These are phyloP conservation scores for Pelosia muscerda DNA, from an alignment of 2,888 invertebrate genomes.

Conservation along the genomic window DNA sequence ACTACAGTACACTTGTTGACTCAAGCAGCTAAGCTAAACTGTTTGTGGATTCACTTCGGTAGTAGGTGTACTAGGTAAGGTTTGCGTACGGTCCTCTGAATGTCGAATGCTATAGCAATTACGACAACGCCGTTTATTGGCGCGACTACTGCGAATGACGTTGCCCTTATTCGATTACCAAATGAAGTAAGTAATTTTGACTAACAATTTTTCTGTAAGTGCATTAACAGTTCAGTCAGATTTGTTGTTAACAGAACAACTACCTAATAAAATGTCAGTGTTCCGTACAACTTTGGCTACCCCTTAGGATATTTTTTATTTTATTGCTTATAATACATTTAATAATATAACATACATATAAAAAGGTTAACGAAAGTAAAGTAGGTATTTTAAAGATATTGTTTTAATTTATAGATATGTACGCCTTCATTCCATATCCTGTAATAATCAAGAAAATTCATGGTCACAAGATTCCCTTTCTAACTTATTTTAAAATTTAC, in stretches of 20 bases:
- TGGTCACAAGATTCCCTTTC: slow-evolving; percentile 42
- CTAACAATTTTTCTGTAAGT: too few species aligned
- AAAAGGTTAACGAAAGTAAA: neutral
- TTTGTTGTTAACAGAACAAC: too few species aligned
- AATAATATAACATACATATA: neutral
- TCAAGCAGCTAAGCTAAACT: too few species aligned
- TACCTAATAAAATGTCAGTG: too few species aligned
- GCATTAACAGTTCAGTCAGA: too few species aligned
- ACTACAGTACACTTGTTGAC: neutral
- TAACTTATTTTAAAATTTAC: neutral
- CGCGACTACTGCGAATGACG: neutral
- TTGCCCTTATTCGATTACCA: too few species aligned
- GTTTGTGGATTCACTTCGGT: too few species aligned
- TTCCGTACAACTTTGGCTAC: neutral
- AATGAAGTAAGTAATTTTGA: too few species aligned
- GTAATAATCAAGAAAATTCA: slow-evolving; percentile 45
- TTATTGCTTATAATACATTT: too few species aligned
- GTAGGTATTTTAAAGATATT: neutral
- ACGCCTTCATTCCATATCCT: slow-evolving; percentile 38
- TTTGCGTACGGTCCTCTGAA: neutral
- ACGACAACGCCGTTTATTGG: neutral
- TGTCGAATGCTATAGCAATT: neutral
- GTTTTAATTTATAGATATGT: neutral
- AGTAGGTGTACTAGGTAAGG: neutral
- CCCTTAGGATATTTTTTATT: neutral